These are phyloP conservation scores for Isichthys henryi DNA, from an alignment of 2,113 vertebrate genomes.

Conservation along the genomic window DNA sequence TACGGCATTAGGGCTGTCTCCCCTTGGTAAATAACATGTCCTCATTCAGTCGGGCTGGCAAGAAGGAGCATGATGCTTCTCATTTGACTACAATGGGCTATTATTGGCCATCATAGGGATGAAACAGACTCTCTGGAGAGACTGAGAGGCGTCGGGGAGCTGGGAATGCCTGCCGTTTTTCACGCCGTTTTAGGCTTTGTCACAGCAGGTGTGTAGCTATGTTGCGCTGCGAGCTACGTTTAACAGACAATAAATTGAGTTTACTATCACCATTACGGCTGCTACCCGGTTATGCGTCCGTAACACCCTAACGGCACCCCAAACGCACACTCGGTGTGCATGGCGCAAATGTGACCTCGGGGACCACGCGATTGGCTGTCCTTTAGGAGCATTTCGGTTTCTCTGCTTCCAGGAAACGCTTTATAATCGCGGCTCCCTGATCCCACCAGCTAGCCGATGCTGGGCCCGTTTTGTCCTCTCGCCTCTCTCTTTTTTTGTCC, in stretches of 20 bases:
- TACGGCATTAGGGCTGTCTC: constrained; percentile 59
- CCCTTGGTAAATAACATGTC: constrained; percentile 70
- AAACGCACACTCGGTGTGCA: not conserved
- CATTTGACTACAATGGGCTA: constrained; percentile 79
- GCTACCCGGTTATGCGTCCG: not conserved
- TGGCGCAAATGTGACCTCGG: not conserved
- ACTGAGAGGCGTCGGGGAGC: constrained; percentile 65
- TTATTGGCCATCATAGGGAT: constrained; percentile 79
- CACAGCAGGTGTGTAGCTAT: constrained; percentile 51
- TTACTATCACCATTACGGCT: constrained; percentile 8
- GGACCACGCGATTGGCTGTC: not conserved
- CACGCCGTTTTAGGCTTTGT: constrained; percentile 58
- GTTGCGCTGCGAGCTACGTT: constrained; percentile 42
- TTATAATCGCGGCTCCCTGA: too few relatives aligned
- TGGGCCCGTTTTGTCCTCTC: constrained; percentile 5
- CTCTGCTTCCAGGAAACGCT: not conserved
- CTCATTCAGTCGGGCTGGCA: constrained; percentile 71
- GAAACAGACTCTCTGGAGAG: constrained; percentile 72
- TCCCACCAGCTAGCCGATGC: not conserved
- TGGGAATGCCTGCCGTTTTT: constrained; percentile 71
- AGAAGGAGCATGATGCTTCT: constrained; percentile 54
- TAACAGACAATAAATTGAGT: not conserved
- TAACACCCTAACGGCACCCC: not conserved
- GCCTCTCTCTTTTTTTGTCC: constrained; percentile 32
- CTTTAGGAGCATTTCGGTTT: too few relatives aligned